phyloP scores from a whole-genome alignment of 2,113 vertebrate species.

The Setophaga petechia region DNA sequence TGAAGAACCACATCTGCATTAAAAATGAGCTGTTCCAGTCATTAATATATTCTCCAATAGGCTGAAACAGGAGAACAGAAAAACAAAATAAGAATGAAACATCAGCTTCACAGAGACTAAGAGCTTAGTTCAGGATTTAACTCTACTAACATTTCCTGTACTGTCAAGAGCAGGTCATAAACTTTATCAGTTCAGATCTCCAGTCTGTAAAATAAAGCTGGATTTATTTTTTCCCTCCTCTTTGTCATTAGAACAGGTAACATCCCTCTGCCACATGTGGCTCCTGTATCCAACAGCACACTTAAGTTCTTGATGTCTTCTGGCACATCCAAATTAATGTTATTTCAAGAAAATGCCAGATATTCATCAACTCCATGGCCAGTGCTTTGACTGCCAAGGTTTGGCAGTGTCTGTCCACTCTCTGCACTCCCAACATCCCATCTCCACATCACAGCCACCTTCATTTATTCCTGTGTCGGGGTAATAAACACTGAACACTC shows the following conservation, averaged over 20 bases:
- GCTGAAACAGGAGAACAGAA: background rate
- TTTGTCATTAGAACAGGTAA: background rate
- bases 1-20: background rate
- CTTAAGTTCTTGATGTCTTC: background rate
- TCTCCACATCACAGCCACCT: background rate
- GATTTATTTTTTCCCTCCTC: background rate
- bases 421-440: accelerated
- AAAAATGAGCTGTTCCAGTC: background rate
- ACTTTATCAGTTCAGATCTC: background rate
- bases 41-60: background rate
- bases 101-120: background rate
- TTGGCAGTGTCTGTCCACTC: background rate
- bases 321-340: accelerated
- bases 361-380: background rate
- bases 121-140: background rate
- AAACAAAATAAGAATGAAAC: background rate
- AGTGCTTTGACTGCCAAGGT: background rate
- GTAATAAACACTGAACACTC: background rate
- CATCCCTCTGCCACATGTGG: background rate
- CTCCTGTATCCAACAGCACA: background rate
- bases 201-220: background rate
- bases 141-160: background rate
- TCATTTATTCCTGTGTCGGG: background rate
- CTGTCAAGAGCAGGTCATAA: background rate
- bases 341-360: background rate